phyloP scores from a whole-genome alignment of 2,797 vertebrate species.

The Intellagama lesueurii region DNA sequence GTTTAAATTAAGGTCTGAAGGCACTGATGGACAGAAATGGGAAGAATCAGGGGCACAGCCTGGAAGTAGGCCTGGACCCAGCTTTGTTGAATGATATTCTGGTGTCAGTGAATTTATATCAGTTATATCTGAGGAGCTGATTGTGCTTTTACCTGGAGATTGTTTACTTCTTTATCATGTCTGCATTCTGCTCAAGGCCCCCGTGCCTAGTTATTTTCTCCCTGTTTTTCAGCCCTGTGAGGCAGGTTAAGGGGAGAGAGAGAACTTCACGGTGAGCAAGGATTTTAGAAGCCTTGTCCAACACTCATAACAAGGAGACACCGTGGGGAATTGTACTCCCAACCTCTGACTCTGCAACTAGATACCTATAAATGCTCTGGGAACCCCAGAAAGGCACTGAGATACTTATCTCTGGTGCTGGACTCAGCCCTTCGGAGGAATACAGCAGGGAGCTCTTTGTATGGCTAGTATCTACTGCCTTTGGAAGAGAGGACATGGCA shows the following conservation, averaged over 20 bases:
- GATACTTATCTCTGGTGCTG: neutral
- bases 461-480: neutral
- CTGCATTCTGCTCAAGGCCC: neutral
- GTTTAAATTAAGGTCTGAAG: too few species aligned
- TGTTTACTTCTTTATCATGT: neutral
- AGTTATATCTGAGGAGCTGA: neutral
- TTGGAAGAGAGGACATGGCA: neutral
- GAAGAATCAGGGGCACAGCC: neutral
- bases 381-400: neutral
- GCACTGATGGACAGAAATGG: too few species aligned
- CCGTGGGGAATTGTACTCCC: neutral
- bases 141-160: neutral
- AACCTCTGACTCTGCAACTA: too few species aligned
- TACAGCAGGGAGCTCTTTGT: neutral
- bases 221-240: neutral
- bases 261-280: neutral
- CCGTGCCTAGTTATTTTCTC: neutral
- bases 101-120: neutral
- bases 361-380: neutral
- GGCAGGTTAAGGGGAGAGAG: neutral
- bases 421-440: neutral
- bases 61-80: neutral
- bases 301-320: neutral
- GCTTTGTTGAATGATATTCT: neutral
- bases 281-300: neutral